Evolutionary conservation across 1,140 invertebrate species (phyloP).

Genomic region (Trachymyrmex septentrionalis): DNA sequence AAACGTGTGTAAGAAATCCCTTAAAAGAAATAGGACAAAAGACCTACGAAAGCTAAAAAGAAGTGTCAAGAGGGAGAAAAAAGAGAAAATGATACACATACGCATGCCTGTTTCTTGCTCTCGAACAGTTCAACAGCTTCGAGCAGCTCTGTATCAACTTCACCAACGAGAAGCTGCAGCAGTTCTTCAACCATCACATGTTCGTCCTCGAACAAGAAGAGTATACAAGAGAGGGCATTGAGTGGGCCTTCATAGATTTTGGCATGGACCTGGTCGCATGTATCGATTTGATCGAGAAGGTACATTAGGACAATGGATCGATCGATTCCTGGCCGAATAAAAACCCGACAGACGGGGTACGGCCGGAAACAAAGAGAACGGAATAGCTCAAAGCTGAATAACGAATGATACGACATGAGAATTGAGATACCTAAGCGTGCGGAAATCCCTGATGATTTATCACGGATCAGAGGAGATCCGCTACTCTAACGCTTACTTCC

Average conservation of each 20-base stretch:
- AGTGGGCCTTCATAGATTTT: slow-evolving; percentile 99
- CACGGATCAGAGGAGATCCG: slow-evolving; percentile 64
- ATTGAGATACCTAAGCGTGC: slow-evolving; percentile 42
- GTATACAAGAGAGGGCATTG: slow-evolving; percentile 97
- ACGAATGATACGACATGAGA: slow-evolving; percentile 44
- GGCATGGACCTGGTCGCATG: slow-evolving; percentile 98
- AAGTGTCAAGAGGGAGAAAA: slow-evolving; percentile 14
- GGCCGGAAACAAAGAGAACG: slow-evolving; percentile 40
- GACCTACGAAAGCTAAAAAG: background rate
- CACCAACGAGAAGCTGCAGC: slow-evolving; percentile 98
- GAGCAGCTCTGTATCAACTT: slow-evolving; percentile 99
- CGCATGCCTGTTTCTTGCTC: slow-evolving; percentile 81
- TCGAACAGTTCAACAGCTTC: slow-evolving; percentile 97
- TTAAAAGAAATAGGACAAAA: slow-evolving; percentile 22
- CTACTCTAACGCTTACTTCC: slow-evolving; percentile 79
- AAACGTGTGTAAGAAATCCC: slow-evolving; percentile 14
- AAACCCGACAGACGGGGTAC: slow-evolving; percentile 52
- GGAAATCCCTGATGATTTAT: slow-evolving; percentile 60
- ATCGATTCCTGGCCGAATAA: slow-evolving; percentile 68
- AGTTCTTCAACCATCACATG: slow-evolving; percentile 99
- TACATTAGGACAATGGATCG: slow-evolving; percentile 85
- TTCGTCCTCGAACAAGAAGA: slow-evolving; percentile 99
- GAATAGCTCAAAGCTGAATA: slow-evolving; percentile 50
- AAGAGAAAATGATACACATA: slow-evolving; percentile 15
- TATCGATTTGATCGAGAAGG: slow-evolving; percentile 99